Evolutionary conservation across 2,888 invertebrate species (phyloP).

Genomic region (Drosophila paranaensis): DNA sequence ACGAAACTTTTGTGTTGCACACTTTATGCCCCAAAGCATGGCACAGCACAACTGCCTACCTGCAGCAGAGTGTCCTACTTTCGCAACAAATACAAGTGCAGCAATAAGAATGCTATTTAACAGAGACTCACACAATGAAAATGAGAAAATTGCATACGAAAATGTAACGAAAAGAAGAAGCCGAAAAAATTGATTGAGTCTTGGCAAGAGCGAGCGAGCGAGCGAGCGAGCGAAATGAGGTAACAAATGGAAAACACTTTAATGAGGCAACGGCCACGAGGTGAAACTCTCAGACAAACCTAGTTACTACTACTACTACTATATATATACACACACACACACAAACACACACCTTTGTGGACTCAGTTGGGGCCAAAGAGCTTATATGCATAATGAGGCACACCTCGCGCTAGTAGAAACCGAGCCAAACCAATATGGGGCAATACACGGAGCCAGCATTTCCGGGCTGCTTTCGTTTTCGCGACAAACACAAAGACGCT

Average conservation of each 20-base stretch:
- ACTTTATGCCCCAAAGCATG: constrained; percentile 55
- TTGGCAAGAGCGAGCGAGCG: constrained; percentile 22
- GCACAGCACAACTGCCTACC: constrained; percentile 45
- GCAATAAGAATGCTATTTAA: constrained; percentile 66
- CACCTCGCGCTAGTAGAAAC: constrained; percentile 38
- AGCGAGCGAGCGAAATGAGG: constrained; percentile 2
- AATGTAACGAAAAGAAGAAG: constrained; percentile 59
- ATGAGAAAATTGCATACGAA: constrained; percentile 73
- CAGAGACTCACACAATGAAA: constrained; percentile 47
- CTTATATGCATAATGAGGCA: constrained; percentile 64
- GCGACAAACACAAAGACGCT: constrained; percentile 46
- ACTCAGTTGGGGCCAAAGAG: constrained; percentile 27
- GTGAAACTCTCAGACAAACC: constrained; percentile 38
- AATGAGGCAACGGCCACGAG: constrained; percentile 40
- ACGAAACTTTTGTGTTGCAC: constrained; percentile 78
- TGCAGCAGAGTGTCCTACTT: constrained; percentile 79
- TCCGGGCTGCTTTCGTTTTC: constrained; percentile 76
- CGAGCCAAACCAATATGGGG: constrained; percentile 23
- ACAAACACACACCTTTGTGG: constrained; percentile 12
- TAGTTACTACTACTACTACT: constrained; percentile 10
- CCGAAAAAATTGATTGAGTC: constrained; percentile 66
- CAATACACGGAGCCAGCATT: constrained; percentile 57
- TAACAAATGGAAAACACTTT: constrained; percentile 34
- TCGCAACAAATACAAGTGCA: constrained; percentile 75
- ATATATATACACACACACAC: constrained; percentile 21